phyloP scores from a whole-genome alignment of 2,113 vertebrate genomes.

The Pseudorectes ferrugineus region DNA sequence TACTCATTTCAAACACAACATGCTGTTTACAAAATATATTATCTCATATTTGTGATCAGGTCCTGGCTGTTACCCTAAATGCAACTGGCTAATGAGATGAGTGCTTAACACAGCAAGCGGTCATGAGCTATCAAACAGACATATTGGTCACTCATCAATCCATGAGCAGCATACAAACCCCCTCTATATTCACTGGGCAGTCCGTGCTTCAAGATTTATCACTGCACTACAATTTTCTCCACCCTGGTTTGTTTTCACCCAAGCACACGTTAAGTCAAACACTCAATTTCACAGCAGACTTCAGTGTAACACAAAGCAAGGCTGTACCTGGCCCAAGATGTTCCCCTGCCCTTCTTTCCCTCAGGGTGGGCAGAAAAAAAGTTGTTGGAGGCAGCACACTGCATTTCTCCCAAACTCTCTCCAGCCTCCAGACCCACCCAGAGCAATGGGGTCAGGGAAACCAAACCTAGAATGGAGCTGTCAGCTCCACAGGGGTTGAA shows the following conservation, averaged over 20 bases:
- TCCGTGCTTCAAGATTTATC: background rate
- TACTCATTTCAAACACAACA: background rate
- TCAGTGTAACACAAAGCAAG: background rate
- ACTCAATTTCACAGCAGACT: background rate
- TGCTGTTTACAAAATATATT: background rate
- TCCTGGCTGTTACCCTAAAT: background rate
- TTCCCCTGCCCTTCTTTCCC: background rate
- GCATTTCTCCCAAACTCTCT: background rate
- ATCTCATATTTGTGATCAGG: background rate
- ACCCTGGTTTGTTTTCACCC: background rate
- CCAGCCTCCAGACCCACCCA: background rate
- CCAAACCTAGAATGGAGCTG: background rate
- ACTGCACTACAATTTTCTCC: background rate
- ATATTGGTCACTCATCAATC: background rate
- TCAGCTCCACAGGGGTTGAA: background rate
- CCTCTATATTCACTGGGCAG: background rate
- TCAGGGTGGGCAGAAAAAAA: background rate
- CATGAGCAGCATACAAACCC: background rate
- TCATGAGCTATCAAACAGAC: background rate
- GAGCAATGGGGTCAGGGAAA: background rate
- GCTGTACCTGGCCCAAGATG: background rate
- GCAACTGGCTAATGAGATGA: background rate
- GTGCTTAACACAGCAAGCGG: accelerated
- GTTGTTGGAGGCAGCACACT: background rate
- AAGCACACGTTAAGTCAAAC: accelerated